A percentile compares a stretch with the other conserved stretches of the same genome.
Conservation (phyloP, 2,113 vertebrate genomes). For the Hemibagrus wyckioides region DNA sequence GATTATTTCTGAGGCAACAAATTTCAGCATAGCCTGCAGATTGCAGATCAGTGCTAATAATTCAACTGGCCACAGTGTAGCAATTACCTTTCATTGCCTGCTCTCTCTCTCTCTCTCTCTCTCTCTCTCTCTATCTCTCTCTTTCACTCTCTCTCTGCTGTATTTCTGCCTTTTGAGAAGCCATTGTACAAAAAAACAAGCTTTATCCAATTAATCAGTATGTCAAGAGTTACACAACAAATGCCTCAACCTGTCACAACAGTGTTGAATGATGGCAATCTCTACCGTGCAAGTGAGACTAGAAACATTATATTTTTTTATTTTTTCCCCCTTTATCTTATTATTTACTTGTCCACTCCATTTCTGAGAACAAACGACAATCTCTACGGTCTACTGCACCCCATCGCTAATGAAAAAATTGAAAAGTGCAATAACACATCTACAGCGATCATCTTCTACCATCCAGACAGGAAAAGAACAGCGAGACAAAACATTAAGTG, state of each 20-base stretch:
- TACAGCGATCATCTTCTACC: constrained; percentile 14
- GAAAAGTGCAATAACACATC: constrained; percentile 39
- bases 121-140: background rate
- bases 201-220: constrained; percentile 38
- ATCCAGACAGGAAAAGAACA: constrained; percentile 12
- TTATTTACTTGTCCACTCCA: constrained; percentile 23
- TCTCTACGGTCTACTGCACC: constrained; percentile 28
- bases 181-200: constrained; percentile 20
- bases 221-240: constrained; percentile 40
- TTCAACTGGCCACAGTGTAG: constrained; percentile 32
- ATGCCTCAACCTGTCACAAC: constrained; percentile 22
- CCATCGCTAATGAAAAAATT: constrained; percentile 49
- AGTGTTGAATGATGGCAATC: constrained; percentile 17
- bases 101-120: background rate
- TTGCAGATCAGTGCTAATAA: constrained; percentile 21
- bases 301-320: constrained; percentile 6
- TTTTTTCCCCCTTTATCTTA: constrained; percentile 18
- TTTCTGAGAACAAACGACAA: constrained; percentile 35
- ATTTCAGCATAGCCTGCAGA: constrained; percentile 3
- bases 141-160: background rate
- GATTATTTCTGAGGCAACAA: background rate
- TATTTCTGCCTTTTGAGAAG: constrained; percentile 21
- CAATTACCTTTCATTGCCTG: constrained; percentile 34
- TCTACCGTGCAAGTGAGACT: background rate
- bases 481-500: constrained; percentile 22